These are phyloP conservation scores for Strigops habroptila DNA, from an alignment of 2,113 vertebrate genomes.

Conservation along the genomic window DNA sequence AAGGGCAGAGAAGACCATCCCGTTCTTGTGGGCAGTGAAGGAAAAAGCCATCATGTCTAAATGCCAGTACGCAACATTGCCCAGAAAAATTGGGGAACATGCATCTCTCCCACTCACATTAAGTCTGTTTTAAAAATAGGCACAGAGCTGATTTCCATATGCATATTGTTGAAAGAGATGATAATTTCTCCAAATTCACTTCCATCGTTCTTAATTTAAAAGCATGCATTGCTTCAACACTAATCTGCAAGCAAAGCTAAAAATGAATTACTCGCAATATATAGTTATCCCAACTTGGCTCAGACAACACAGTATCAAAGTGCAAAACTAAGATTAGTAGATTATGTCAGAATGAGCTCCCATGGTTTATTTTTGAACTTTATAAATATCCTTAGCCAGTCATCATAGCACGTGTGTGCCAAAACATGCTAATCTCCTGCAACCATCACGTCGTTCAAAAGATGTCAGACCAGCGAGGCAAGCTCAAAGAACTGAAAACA, in stretches of 20 bases:
- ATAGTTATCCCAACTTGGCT: constrained; percentile 43
- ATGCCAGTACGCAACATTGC: neutral
- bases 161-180: neutral
- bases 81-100: neutral
- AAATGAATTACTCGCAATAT: constrained; percentile 30
- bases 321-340: constrained; percentile 57
- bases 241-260: constrained; percentile 54
- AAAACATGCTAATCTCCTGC: constrained; percentile 11
- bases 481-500: neutral
- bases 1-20: neutral
- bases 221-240: neutral
- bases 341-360: constrained; percentile 52
- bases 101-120: neutral
- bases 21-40: neutral
- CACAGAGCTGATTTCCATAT: neutral
- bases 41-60: neutral
- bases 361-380: constrained; percentile 48
- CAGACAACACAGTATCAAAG: constrained; percentile 44
- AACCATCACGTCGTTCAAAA: constrained; percentile 9
- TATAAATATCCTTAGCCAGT: constrained; percentile 50
- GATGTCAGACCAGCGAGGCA: constrained; percentile 22
- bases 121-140: neutral
- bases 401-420: neutral
- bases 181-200: constrained; percentile 4
- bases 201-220: constrained; percentile 4